Evolutionary conservation across 2,797 vertebrate species (phyloP).

Genomic region (Anguilla megastoma): DNA sequence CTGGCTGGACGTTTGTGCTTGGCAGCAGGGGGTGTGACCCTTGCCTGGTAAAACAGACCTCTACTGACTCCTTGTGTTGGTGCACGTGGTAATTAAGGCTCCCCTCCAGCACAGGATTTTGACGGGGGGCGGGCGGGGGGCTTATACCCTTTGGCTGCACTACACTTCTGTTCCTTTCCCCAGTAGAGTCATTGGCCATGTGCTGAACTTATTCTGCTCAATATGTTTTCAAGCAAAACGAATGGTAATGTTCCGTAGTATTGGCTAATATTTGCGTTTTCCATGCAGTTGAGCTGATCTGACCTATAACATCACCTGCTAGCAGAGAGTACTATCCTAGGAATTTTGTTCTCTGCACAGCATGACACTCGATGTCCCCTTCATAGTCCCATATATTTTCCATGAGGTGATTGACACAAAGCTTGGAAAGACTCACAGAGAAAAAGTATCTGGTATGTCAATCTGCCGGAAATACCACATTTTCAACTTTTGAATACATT

Average conservation of each 20-base stretch:
- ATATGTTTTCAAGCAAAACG: conserved; percentile 27
- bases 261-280: conserved; percentile 18
- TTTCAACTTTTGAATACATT: conserved; percentile 56
- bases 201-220: conserved; percentile 33
- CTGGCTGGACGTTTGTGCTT: background rate
- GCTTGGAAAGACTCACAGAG: conserved; percentile 48
- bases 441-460: conserved; percentile 59
- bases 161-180: conserved; percentile 3
- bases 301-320: conserved; percentile 27
- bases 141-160: conserved; percentile 21
- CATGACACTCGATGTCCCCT: background rate
- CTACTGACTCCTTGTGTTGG: background rate
- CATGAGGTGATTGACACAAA: conserved; percentile 53
- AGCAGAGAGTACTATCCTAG: background rate
- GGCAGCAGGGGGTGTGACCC: background rate
- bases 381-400: conserved; percentile 22
- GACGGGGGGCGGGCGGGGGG: background rate
- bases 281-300: conserved; percentile 19
- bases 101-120: background rate
- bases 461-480: conserved; percentile 46
- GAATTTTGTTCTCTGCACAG: background rate
- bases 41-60: background rate
- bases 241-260: conserved; percentile 27
- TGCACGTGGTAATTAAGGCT: background rate
- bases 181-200: conserved; percentile 27